A percentile compares a stretch with the other conserved stretches of the same genome.
phyloP scores from a whole-genome alignment of 2,113 vertebrate species.

The Mesembrinibis cayennensis region DNA sequence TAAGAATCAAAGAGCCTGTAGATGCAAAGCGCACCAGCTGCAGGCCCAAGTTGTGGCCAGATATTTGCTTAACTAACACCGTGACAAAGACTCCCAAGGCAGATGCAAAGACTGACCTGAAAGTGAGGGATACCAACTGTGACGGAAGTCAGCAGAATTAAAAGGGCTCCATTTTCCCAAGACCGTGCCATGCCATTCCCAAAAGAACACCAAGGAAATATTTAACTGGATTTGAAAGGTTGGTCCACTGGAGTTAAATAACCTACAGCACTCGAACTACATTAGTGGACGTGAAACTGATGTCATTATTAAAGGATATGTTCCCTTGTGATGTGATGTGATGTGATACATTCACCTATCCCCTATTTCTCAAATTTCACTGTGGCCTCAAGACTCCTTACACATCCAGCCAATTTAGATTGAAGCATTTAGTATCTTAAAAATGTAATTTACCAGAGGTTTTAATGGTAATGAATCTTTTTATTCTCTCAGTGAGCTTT shows the following conservation, averaged over 20 bases:
- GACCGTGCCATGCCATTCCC: neutral
- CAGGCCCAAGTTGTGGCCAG: neutral
- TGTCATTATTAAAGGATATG: constrained; percentile 5
- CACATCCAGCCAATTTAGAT: neutral
- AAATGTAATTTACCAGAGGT: neutral
- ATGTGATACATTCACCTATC: neutral
- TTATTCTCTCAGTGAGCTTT: neutral
- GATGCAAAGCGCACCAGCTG: neutral
- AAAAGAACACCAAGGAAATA: neutral
- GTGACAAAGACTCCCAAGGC: neutral
- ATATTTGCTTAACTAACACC: neutral
- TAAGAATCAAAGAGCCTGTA: neutral
- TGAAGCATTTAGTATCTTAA: neutral
- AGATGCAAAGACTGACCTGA: neutral
- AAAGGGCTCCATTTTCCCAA: neutral
- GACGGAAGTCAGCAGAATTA: neutral
- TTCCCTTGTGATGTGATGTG: neutral
- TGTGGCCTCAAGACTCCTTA: neutral
- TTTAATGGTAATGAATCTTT: neutral
- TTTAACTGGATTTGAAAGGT: constrained; percentile 35
- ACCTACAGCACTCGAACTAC: neutral
- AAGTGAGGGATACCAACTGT: neutral
- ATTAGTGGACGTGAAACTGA: constrained; percentile 14
- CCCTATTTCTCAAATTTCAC: neutral
- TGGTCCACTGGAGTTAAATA: constrained; percentile 8